phyloP scores from a whole-genome alignment of 2,797 vertebrate species.

The Melanotaenia nigrans region DNA sequence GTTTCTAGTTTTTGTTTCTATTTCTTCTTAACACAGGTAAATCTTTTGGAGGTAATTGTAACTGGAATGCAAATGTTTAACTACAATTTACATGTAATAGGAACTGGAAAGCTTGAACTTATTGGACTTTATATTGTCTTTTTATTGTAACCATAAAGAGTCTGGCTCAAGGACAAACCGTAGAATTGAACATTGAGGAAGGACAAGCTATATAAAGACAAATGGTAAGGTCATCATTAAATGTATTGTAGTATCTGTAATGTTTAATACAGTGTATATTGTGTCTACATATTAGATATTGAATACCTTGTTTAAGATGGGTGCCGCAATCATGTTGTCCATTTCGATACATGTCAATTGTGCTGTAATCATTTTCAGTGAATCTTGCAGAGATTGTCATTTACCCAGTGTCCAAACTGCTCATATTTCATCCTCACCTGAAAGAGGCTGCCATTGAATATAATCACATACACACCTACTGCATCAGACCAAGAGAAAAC shows the following conservation, averaged over 20 bases:
- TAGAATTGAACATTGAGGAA: constrained; percentile 58
- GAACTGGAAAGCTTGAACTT: constrained; percentile 9
- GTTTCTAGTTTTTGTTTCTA: constrained; percentile 2
- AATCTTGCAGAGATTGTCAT: constrained; percentile 85
- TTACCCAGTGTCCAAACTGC: constrained; percentile 83
- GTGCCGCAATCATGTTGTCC: constrained; percentile 69
- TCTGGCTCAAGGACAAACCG: constrained; percentile 74
- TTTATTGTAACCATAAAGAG: constrained; percentile 52
- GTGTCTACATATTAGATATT: constrained; percentile 78
- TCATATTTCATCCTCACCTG: constrained; percentile 87
- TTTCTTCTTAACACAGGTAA: constrained; percentile 17
- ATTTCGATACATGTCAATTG: constrained; percentile 79
- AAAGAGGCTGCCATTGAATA: constrained; percentile 82
- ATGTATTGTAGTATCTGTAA: constrained; percentile 74
- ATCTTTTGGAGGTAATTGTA: constrained; percentile 22
- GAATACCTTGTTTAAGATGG: constrained; percentile 77
- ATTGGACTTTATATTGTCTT: constrained; percentile 35
- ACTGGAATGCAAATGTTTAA: constrained; percentile 18
- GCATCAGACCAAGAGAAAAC: constrained; percentile 85
- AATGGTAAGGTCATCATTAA: constrained; percentile 83
- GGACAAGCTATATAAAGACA: constrained; percentile 80
- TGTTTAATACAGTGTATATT: constrained; percentile 69
- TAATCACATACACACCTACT: constrained; percentile 83
- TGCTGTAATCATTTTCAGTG: constrained; percentile 80
- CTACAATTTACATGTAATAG: constrained; percentile 38